Base-by-base conservation (phyloP, 2,888 invertebrate genomes). In the Acrobasis repandana region DNA sequence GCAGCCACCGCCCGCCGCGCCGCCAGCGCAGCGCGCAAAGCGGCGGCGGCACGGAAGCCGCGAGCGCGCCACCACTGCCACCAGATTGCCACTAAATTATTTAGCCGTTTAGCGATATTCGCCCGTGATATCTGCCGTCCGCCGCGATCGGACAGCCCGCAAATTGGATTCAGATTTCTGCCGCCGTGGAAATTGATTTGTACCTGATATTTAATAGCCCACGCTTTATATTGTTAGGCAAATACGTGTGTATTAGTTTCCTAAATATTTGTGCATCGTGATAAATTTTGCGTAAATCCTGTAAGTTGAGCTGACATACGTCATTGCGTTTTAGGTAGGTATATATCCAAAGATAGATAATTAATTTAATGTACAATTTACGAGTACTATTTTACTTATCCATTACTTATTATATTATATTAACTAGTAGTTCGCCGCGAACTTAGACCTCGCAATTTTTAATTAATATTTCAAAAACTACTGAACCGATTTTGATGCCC, bases 141-240 rank as follows among this genome's bases (percentile, higher is more conserved):
- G 79, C 80, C 79, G 74, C 84, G 79, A 86, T 86, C 90, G 88
- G 91, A 91, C 91, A 90, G 87, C 84, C 87, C 80, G 85, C 88
- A 92, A 91, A 92, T 91, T 92, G 91, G 87, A 91, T 92, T 90
- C 89, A 91, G 88, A 90, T 90, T 90, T 88, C 90, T 85, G 84
- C 83, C 79, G 75, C 80, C 80, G 72, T 83, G 83, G 82, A 88
- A 91, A 92, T 90, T 90, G 90, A 91, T 91, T 90, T 85, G 86
- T 81, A 85, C 85, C 79, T 86, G 85, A 88, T 90, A 88, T 88
- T 89, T 88, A 87, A 88, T 87, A 86, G 82, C 79, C 71, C 67
- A 71, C 73, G 74, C 73, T 71, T 70, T 69, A 77, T 75, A 78
- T 81, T 83, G 75, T 78, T 77, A 72, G 69, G 68, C 71, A 74